Conservation (phyloP, 2,888 invertebrate genomes). For the Chymomyza caudatula region DNA sequence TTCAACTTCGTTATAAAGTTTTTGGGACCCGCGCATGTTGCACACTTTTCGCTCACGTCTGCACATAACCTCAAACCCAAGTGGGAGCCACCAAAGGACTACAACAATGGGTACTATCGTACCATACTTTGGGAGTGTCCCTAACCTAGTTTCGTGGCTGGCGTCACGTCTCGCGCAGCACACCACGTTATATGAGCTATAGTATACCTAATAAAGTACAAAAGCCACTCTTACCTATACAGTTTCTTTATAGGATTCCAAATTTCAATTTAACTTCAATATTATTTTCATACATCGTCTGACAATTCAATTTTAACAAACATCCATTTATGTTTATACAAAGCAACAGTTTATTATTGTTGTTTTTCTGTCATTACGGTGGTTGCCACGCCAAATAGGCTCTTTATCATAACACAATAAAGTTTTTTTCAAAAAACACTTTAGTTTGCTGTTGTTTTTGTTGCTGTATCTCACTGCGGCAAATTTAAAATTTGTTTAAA, state of each 20-base stretch:
- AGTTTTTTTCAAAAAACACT: constrained; percentile 35
- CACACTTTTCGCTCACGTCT: background rate
- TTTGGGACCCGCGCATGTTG: background rate
- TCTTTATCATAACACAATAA: constrained; percentile 46
- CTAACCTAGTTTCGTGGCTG: constrained; percentile 53
- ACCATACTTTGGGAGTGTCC: constrained; percentile 62
- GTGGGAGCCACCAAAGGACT: background rate
- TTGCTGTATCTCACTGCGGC: constrained; percentile 19
- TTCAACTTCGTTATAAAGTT: constrained; percentile 28
- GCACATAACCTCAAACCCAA: background rate
- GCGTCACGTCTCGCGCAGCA: constrained; percentile 16
- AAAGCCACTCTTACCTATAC: background rate
- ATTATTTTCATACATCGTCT: too few relatives aligned
- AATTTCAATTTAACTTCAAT: background rate
- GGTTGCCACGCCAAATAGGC: constrained; percentile 3
- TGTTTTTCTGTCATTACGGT: constrained; percentile 3
- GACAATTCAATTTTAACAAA: constrained; percentile 16
- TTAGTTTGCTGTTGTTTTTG: constrained; percentile 7
- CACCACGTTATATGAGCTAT: constrained; percentile 6
- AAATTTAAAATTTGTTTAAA: constrained; percentile 46
- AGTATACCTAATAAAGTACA: background rate
- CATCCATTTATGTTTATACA: background rate
- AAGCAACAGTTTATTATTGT: constrained; percentile 12
- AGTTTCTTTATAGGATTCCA: background rate
- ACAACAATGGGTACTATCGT: background rate